Percentiles rank a stretch among this genome's conserved stretches.
These are phyloP conservation scores for Felis catus DNA, from an alignment of 2,113 vertebrate genomes.

Conservation along the genomic window F.catus_Fca126_mat1.0 CM031416.1:36724501-36725000, in stretches of 20 bases:
- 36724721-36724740: background rate
- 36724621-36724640: background rate
- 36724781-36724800: background rate
- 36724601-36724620: conserved; percentile 30
- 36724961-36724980: conserved; percentile 43
- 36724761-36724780: background rate
- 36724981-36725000: conserved; percentile 77
- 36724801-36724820: conserved; percentile 12
- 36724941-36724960: conserved; percentile 34
- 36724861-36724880: background rate
- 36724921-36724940: conserved; percentile 40
- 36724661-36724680: background rate
- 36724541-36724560: conserved; percentile 46
- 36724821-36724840: background rate
- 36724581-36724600: conserved; percentile 46
- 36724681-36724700: background rate
- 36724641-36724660: background rate
- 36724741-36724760: background rate
- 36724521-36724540: conserved; percentile 43
- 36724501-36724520: conserved; percentile 61
- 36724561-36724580: conserved; percentile 61
- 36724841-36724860: conserved; percentile 37
- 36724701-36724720: background rate
- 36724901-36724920: conserved; percentile 25
- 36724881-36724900: background rate